Evolutionary conservation across 2,888 invertebrate genomes (phyloP), one percentile per base, ranked within the genome.

Genomic region (Lycocerus yunnanus): DNA sequence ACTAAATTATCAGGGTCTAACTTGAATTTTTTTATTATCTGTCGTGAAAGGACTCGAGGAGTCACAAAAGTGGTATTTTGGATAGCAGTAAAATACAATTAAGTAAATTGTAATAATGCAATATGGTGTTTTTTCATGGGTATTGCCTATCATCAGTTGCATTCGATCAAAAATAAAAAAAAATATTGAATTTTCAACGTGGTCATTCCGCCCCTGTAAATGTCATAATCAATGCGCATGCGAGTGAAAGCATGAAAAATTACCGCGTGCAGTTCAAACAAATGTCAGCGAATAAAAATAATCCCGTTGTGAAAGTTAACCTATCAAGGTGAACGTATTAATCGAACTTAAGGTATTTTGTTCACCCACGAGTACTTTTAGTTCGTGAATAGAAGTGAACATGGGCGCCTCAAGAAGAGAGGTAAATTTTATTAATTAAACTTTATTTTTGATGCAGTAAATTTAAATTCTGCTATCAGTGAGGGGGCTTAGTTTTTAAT

Each of bases 361-460:
- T 13, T 24, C 68, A 61, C 61, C 20, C 15, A 10, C 20, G n/a
- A 10, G 15, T 13, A 13, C 15, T 9, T n/a, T n/a, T 21, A 58
- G 15, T 66, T 71, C 24, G n/a, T 1, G 15, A 63, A 20, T 11
- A n/a, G 21, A 24, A n/a, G 58, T 20, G 59, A 61, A 58, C 11
- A 76, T 76, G 76, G 76, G 76, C 24, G 76, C 76, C 68, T 67
- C 70, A 14, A 76, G 63, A 65, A 63, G 20, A 63, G 67, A 67
- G 68, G 76, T 76, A 76, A 21, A 67, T 11, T 58, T 14, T 16
- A 43, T 11, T 65, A 14, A 69, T 43, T 8, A 15, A 14, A 0
- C 14, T 20, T 58, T 3, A 0, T 43, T 66, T 15, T 20, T 11
- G 13, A 5, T 70, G 20, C 13, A 14, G 5, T 66, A 66, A 18